These are phyloP conservation scores for Tamandua tetradactyla DNA, from an alignment of 2,797 vertebrate species.

Conservation along the genomic window DNA sequence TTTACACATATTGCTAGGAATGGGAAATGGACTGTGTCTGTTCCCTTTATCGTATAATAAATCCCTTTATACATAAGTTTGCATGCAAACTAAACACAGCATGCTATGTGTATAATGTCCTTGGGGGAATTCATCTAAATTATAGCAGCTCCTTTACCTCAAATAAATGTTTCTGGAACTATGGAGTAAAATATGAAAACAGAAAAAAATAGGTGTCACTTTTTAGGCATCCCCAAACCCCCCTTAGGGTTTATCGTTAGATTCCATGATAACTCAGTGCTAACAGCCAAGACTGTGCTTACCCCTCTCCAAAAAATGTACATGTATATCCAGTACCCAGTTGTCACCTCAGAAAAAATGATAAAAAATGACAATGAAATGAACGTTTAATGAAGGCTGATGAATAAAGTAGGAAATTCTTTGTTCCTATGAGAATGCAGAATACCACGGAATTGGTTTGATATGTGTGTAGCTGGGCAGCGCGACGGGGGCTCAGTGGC, in stretches of 20 bases:
- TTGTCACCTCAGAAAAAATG: background rate
- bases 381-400: background rate
- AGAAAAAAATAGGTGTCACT: background rate
- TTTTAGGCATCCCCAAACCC: background rate
- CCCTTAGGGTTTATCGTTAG: slow-evolving; percentile 14
- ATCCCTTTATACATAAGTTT: slow-evolving; percentile 41
- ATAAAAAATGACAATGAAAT: background rate
- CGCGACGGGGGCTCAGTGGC: too few species aligned
- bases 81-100: slow-evolving; percentile 21
- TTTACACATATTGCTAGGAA: background rate
- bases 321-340: background rate
- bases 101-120: background rate
- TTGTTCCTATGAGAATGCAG: background rate
- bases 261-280: background rate
- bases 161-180: slow-evolving; percentile 3
- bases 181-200: background rate
- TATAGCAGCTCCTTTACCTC: slow-evolving; percentile 12
- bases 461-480: background rate
- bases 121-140: slow-evolving; percentile 1
- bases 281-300: background rate
- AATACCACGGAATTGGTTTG: background rate
- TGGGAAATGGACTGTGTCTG: background rate
- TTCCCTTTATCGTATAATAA: background rate
- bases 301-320: background rate
- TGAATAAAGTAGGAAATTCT: background rate